Evolutionary conservation across 1,140 invertebrate genomes (phyloP).

Genomic region (Panulirus ornatus): DNA sequence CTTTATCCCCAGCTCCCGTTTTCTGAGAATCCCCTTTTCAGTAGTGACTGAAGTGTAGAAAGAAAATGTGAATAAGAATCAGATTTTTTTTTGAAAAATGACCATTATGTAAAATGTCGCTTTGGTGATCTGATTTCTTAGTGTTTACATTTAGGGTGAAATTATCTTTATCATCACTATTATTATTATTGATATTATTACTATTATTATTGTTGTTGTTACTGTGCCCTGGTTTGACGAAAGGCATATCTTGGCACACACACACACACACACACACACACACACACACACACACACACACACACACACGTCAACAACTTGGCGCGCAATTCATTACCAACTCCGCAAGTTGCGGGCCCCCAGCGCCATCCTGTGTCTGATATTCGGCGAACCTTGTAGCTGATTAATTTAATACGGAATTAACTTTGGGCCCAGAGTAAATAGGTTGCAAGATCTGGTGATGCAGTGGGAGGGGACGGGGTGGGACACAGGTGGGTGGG

Average conservation of each 20-base stretch:
- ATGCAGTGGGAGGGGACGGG: constrained; percentile 16
- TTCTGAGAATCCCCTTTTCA: too few relatives aligned
- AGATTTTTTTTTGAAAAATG: too few relatives aligned
- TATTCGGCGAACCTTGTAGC: constrained; percentile 67
- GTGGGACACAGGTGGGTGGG: not conserved
- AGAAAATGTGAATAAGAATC: too few relatives aligned
- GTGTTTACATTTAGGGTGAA: too few relatives aligned
- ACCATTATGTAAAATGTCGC: too few relatives aligned
- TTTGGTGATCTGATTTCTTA: too few relatives aligned
- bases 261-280: constrained; percentile 53
- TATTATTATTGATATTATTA: too few relatives aligned
- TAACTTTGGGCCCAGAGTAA: constrained; percentile 68
- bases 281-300: constrained; percentile 63
- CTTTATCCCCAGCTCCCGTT: too few relatives aligned
- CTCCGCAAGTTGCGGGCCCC: constrained; percentile 63
- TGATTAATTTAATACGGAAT: constrained; percentile 71
- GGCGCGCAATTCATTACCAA: constrained; percentile 66
- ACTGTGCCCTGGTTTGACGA: too few relatives aligned
- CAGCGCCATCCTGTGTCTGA: constrained; percentile 66
- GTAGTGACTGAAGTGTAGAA: too few relatives aligned
- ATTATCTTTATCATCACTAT: too few relatives aligned
- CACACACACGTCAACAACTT: constrained; percentile 58
- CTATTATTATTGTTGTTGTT: too few relatives aligned
- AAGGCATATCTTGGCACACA: not conserved
- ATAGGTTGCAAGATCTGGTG: constrained; percentile 69